These are phyloP conservation scores for Sisyra nigra DNA, from an alignment of 2,888 invertebrate genomes.

Conservation along the genomic window DNA sequence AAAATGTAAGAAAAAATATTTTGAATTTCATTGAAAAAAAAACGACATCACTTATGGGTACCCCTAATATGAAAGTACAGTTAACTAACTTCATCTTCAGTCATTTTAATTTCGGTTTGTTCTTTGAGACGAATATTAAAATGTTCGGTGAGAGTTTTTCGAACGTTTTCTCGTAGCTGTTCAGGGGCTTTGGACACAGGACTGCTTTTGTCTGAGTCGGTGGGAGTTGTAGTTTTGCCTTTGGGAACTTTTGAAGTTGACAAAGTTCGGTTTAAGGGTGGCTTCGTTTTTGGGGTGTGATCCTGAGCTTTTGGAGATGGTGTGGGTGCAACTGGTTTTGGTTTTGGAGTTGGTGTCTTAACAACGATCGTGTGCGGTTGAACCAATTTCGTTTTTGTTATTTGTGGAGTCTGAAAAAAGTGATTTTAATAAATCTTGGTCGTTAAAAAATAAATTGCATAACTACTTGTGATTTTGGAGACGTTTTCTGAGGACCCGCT, in stretches of 20 bases:
- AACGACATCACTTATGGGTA: no score
- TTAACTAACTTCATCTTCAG: slow-evolving; percentile 23
- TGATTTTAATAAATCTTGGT: not conserved
- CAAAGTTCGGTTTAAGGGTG: slow-evolving; percentile 1
- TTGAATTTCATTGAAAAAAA: no score
- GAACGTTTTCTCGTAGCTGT: slow-evolving; percentile 65
- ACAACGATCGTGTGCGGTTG: slow-evolving; percentile 11
- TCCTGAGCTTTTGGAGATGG: slow-evolving; percentile 20
- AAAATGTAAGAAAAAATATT: no score
- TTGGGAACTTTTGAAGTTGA: slow-evolving; percentile 10
- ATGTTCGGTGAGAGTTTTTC: slow-evolving; percentile 55
- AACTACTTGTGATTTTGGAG: not conserved
- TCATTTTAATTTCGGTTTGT: slow-evolving; percentile 26
- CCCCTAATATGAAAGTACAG: slow-evolving; percentile 4
- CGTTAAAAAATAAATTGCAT: not conserved
- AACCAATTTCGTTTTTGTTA: slow-evolving; percentile 21
- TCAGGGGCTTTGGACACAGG: slow-evolving; percentile 29
- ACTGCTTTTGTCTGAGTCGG: not conserved
- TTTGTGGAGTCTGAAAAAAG: slow-evolving; percentile 15
- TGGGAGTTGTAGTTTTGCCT: slow-evolving; percentile 11
- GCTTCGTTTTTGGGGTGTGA: slow-evolving; percentile 14
- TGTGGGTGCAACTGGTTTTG: slow-evolving; percentile 15
- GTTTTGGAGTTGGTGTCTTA: slow-evolving; percentile 13
- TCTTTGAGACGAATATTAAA: slow-evolving; percentile 39
- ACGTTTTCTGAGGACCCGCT: not conserved